Evolutionary conservation across 2,888 invertebrate species (phyloP).

Genomic region (Metopia argyrocephala): DNA sequence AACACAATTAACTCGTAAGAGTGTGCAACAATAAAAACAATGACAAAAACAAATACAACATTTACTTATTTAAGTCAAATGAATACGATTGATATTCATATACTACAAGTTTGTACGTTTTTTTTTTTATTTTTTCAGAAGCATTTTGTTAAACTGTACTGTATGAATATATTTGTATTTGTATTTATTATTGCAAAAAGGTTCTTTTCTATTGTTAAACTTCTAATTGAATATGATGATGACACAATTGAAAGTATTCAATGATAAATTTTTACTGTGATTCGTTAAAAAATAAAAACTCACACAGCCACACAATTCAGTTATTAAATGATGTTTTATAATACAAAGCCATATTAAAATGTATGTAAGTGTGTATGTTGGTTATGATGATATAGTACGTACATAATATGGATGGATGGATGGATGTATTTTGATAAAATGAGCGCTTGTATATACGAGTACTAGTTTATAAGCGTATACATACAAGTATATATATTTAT

Average conservation of each 20-base stretch:
- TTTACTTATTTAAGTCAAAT: not conserved
- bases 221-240: conserved; percentile 63
- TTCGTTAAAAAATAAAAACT: not conserved
- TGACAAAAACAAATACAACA: not conserved
- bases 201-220: conserved; percentile 53
- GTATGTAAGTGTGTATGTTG: not conserved
- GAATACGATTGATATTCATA: not conserved
- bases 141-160: not conserved
- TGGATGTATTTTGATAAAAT: not conserved
- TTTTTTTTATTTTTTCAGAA: no score
- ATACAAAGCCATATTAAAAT: not conserved
- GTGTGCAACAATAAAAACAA: conserved; percentile 1
- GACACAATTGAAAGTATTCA: conserved; percentile 61
- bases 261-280: conserved; percentile 3
- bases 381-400: no score
- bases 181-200: conserved; percentile 27
- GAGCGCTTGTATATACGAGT: conserved; percentile 1
- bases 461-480: no score
- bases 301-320: conserved; percentile 17
- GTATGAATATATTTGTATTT: not conserved
- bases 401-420: not conserved
- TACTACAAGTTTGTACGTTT: no score
- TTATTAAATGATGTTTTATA: not conserved
- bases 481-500: not conserved
- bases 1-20: conserved; percentile 61